phyloP scores from a whole-genome alignment of 2,113 vertebrate species.

The Etia nguti region DNA sequence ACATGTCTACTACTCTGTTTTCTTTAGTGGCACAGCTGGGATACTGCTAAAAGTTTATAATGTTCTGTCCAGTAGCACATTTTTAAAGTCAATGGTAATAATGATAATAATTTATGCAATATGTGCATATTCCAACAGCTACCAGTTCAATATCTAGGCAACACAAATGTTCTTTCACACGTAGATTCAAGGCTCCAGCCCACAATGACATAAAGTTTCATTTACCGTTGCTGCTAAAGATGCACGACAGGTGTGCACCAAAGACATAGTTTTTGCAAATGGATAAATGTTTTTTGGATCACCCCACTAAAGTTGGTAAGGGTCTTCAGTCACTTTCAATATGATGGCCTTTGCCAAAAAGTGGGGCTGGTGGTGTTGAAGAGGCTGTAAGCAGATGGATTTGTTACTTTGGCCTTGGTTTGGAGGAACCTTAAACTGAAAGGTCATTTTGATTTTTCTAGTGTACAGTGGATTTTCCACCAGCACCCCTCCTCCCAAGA shows the following conservation, averaged over 20 bases:
- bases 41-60: not conserved
- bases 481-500: not conserved
- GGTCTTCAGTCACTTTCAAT: not conserved
- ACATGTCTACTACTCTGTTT: not conserved
- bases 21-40: not conserved
- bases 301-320: not conserved
- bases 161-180: not conserved
- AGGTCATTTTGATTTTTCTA: not conserved
- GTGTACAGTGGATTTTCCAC: not conserved
- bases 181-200: not conserved
- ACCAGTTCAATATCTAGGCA: not conserved
- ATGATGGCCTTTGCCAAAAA: fast-evolving
- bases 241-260: not conserved
- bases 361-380: not conserved
- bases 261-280: not conserved
- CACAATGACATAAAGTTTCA: not conserved
- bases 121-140: not conserved
- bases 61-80: not conserved
- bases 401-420: not conserved
- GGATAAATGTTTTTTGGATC: not conserved
- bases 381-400: not conserved
- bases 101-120: not conserved
- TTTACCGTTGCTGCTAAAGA: not conserved
- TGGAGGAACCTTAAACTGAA: not conserved
- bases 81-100: not conserved